Base-by-base conservation (phyloP, 2,113 vertebrate species). In the Sprattus sprattus region DNA sequence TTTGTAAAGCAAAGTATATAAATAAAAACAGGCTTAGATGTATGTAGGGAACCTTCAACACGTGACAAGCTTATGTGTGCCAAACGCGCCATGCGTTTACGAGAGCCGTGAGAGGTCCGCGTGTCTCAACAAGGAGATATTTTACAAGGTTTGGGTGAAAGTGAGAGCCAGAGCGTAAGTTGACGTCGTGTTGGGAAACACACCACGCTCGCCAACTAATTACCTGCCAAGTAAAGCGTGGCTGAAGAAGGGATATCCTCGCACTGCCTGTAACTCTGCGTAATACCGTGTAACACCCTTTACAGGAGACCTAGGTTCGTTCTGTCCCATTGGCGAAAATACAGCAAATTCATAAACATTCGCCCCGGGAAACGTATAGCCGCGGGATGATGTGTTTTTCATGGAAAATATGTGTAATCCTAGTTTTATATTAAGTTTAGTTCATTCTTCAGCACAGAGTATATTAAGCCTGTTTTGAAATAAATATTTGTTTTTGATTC, bases 111-210 rank as follows among this genome's bases (percentile, higher is more conserved):
- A 88, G 82, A 39, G 87, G 81, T 85, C 90, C 88, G 91, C 86
- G 44, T 81, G 50, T 87, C 89, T 46, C 82, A 87, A 91, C 91
- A 89, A 60, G 49, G 60, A 89, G 85, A 87, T 88, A 89, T 92
- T 93, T 94, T 90, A 93, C 92, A 89, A 92, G 93, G 86, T 92
- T 91, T 82, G 88, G 88, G 87, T 83, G 86, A 88, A 89, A 89
- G 90, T 93, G 92, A 93, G 88, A 92, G 93, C 92, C 92, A 92
- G 90, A 82, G 57, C 88, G 86, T 87, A 92, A 90, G 88, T 84
- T 92, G 86, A 82, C 46, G 86, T 92, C 87, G 87, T 92, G 89
- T 92, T 89, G 89, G 89, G 86, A 91, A 92, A 89, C 87, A 84
- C 85, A 87, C 75, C 10, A 89, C 88, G 90, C 85, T 83, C 89